phyloP scores from a whole-genome alignment of 2,797 vertebrate species.

The Taenioides sp. region DNA sequence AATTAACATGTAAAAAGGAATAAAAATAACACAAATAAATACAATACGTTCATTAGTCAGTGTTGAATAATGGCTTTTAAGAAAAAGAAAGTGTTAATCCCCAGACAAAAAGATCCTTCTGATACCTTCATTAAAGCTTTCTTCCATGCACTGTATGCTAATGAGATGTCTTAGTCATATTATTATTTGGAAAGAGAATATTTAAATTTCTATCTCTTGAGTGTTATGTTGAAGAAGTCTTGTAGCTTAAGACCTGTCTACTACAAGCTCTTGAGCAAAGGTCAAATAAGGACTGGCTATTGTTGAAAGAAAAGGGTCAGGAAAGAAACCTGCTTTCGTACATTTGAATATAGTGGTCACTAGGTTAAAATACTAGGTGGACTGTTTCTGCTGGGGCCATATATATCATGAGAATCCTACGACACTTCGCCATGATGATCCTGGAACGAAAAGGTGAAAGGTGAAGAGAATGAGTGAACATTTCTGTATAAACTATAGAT shows the following conservation, averaged over 20 bases:
- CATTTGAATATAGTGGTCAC: not conserved
- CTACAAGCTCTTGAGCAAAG: conserved; percentile 20
- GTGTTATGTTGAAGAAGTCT: conserved; percentile 40
- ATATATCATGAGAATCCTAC: not conserved
- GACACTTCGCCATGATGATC: not conserved
- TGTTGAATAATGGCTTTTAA: conserved; percentile 81
- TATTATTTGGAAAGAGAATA: conserved; percentile 73
- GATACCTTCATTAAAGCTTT: conserved; percentile 82
- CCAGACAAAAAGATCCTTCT: conserved; percentile 80
- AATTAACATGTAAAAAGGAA: conserved; percentile 80
- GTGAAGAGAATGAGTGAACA: not conserved
- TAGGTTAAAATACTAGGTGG: too few species aligned
- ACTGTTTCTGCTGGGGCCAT: not conserved
- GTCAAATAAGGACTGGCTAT: conserved; percentile 3
- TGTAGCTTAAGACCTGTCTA: conserved; percentile 34
- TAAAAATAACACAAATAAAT: conserved; percentile 83
- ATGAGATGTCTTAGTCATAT: conserved; percentile 80
- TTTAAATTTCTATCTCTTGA: conserved; percentile 66
- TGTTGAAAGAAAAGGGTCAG: conserved; percentile 2
- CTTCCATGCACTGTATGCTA: conserved; percentile 77
- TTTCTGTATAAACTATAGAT: conserved; percentile 36
- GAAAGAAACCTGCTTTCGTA: not conserved
- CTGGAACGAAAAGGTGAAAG: not conserved
- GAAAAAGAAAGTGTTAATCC: conserved; percentile 80
- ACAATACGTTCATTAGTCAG: conserved; percentile 82